Conservation (phyloP, 2,113 vertebrate species). For the Mohoua ochrocephala region DNA sequence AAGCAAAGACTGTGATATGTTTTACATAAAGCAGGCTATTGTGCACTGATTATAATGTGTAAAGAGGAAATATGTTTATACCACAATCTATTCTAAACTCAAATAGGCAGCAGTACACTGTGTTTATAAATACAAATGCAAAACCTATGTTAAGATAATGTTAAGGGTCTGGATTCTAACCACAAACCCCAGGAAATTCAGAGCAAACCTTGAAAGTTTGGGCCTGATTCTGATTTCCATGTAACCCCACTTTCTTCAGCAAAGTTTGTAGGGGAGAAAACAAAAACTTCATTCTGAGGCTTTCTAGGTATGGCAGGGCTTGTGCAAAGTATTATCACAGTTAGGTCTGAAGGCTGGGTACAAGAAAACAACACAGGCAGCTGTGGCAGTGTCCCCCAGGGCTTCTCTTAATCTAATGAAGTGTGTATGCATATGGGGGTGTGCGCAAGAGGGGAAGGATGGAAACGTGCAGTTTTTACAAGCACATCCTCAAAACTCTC, state of each 20-base stretch:
- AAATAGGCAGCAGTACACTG: slow-evolving; percentile 69
- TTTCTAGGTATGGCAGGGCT: not conserved
- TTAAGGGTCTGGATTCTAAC: slow-evolving; percentile 48
- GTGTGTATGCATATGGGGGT: not conserved
- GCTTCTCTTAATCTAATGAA: not conserved
- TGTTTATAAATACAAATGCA: slow-evolving; percentile 74
- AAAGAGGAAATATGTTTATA: slow-evolving; percentile 78
- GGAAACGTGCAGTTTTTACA: not conserved
- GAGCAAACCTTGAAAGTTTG: not conserved
- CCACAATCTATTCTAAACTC: slow-evolving; percentile 72
- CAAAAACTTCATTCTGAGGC: not conserved
- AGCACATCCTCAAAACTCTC: not conserved
- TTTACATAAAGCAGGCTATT: slow-evolving; percentile 80
- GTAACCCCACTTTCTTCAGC: not conserved
- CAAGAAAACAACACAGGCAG: not conserved
- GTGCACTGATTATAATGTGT: slow-evolving; percentile 75
- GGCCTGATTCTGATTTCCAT: not conserved
- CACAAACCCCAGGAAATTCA: slow-evolving; percentile 23
- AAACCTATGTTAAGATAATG: slow-evolving; percentile 61
- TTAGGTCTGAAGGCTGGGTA: not conserved
- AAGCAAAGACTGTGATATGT: slow-evolving; percentile 66
- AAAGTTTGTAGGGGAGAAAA: not conserved
- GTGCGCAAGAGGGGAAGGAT: not conserved
- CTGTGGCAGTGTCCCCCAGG: not conserved
- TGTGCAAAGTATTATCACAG: not conserved